Percentiles rank a stretch among this genome's conserved stretches.
Evolutionary conservation across 2,888 invertebrate species (phyloP).

Genomic region (Spodoptera littoralis): DNA sequence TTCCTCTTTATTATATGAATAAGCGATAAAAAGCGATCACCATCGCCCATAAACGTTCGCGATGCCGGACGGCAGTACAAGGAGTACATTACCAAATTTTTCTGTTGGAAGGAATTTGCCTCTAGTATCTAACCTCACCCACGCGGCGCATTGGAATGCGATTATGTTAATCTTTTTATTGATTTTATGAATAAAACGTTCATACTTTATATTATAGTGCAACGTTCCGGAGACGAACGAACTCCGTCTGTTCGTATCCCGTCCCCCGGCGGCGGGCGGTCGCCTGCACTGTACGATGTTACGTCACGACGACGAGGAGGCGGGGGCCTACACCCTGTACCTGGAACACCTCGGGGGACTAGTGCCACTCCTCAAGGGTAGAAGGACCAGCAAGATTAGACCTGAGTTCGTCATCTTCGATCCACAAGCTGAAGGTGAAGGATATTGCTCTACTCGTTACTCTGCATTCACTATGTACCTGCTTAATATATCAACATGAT

Average conservation of each 20-base stretch:
- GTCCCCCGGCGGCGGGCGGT: constrained; percentile 92
- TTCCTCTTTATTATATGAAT: constrained; percentile 48
- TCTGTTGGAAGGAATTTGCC: no score
- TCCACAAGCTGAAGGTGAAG: constrained; percentile 93
- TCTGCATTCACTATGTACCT: no score
- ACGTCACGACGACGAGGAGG: constrained; percentile 95
- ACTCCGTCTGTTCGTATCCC: constrained; percentile 97
- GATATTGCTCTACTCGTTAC: background rate
- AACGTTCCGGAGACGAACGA: constrained; percentile 97
- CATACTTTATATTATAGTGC: constrained; percentile 89
- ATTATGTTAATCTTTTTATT: no score
- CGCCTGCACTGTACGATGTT: constrained; percentile 99
- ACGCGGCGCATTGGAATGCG: no score
- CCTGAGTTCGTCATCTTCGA: constrained; percentile 99
- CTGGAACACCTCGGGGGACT: constrained; percentile 98
- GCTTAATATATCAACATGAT: no score
- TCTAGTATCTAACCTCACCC: no score
- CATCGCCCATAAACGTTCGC: no score
- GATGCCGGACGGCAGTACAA: no score
- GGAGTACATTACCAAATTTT: no score
- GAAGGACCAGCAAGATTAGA: constrained; percentile 98
- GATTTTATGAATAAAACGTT: no score
- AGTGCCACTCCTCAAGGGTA: constrained; percentile 98
- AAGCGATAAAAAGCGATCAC: no score
- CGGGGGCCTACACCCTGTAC: constrained; percentile 96